Evolutionary conservation across 2,113 vertebrate species (phyloP).

Genomic region (Antennarius striatus): DNA sequence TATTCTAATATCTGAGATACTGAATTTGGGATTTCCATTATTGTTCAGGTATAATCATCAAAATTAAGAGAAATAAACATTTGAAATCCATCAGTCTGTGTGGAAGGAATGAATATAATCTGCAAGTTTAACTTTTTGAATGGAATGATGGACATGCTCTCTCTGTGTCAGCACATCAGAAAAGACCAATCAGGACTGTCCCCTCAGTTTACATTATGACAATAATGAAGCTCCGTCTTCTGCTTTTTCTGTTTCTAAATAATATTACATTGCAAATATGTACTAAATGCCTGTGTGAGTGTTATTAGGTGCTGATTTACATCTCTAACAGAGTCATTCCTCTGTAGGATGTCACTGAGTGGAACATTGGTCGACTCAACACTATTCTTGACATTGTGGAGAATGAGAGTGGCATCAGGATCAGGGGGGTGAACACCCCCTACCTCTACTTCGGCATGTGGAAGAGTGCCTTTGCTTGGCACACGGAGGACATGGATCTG

Average conservation of each 20-base stretch:
- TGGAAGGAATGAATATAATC: no score
- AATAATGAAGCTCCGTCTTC: neutral
- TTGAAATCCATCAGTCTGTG: no score
- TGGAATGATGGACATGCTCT: no score
- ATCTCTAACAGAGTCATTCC: neutral
- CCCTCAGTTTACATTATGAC: no score
- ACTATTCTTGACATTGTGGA: slow-evolving; percentile 94
- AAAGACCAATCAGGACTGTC: no score
- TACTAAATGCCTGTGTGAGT: neutral
- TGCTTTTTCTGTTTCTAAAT: neutral
- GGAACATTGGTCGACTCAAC: slow-evolving; percentile 92
- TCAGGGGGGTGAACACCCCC: slow-evolving; percentile 93
- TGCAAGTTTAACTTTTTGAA: no score
- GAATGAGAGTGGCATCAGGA: slow-evolving; percentile 91
- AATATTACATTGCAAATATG: neutral
- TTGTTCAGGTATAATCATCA: no score
- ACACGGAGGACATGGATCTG: slow-evolving; percentile 98
- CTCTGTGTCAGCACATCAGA: no score
- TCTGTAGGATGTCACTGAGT: slow-evolving; percentile 83
- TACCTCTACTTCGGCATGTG: slow-evolving; percentile 98
- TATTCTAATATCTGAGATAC: no score
- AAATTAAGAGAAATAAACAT: no score
- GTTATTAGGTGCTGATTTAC: neutral
- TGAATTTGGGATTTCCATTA: no score
- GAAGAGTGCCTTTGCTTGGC: slow-evolving; percentile 98